Evolutionary conservation across 1,140 invertebrate species (phyloP).

Genomic region (Zaprionus ornatus): DNA sequence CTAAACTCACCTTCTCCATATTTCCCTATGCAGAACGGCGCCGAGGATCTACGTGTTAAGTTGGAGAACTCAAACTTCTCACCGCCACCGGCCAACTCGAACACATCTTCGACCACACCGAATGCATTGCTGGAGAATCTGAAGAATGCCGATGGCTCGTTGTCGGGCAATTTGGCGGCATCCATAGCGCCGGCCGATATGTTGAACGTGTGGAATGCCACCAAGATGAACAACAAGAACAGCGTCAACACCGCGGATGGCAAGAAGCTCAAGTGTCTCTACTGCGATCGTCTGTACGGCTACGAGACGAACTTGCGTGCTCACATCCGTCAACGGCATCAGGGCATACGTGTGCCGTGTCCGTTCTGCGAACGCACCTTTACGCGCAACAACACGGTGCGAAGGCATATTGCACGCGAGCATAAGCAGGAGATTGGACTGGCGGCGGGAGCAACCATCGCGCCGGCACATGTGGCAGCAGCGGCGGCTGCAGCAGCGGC

Average conservation of each 20-base stretch:
- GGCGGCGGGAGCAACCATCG: constrained; percentile 85
- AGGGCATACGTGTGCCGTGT: constrained; percentile 94
- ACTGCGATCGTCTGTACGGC: constrained; percentile 95
- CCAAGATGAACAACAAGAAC: constrained; percentile 83
- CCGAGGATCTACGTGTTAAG: constrained; percentile 86
- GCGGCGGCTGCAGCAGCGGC: constrained; percentile 76
- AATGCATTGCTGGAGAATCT: constrained; percentile 85
- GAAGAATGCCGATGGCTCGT: constrained; percentile 84
- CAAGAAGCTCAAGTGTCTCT: constrained; percentile 95
- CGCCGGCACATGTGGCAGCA: constrained; percentile 79
- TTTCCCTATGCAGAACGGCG: constrained; percentile 64
- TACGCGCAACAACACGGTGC: constrained; percentile 95
- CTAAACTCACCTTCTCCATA: not conserved
- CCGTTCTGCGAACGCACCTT: constrained; percentile 95
- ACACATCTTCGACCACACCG: constrained; percentile 85
- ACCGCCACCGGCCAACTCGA: constrained; percentile 83
- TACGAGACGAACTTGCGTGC: constrained; percentile 96
- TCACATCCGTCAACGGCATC: constrained; percentile 94
- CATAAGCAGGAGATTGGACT: constrained; percentile 90
- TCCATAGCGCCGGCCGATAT: constrained; percentile 83
- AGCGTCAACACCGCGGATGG: constrained; percentile 83
- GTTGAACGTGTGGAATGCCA: constrained; percentile 83
- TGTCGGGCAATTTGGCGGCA: constrained; percentile 74
- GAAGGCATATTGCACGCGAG: constrained; percentile 93
- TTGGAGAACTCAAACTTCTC: constrained; percentile 85